These are phyloP conservation scores for Xanthia togata DNA, from an alignment of 2,888 invertebrate species.

Conservation along the genomic window DNA sequence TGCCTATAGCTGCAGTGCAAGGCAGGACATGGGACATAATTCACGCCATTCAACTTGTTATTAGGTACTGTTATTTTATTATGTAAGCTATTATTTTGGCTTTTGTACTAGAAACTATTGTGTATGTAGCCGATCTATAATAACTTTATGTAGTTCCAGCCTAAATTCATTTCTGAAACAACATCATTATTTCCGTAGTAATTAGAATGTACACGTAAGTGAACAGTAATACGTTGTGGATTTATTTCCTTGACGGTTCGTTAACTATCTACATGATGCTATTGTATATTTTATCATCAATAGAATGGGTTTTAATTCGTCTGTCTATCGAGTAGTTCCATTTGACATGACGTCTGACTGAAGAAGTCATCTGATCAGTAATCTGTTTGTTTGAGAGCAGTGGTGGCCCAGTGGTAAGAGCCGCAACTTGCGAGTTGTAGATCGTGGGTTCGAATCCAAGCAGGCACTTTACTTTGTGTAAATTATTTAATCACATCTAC, in stretches of 20 bases:
- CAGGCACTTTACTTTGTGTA: no score
- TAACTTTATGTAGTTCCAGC: slow-evolving; percentile 9
- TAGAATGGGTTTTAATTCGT: background rate
- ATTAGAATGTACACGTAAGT: slow-evolving; percentile 24
- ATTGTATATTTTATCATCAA: slow-evolving; percentile 10
- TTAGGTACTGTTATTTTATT: background rate
- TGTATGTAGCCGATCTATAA: background rate
- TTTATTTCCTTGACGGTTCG: slow-evolving; percentile 33
- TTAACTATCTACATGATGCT: background rate
- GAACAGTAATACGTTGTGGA: slow-evolving; percentile 23
- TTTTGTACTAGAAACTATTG: slow-evolving; percentile 14
- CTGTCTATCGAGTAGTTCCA: background rate
- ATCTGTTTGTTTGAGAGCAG: no score
- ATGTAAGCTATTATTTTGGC: slow-evolving; percentile 4
- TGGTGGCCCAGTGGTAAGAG: no score
- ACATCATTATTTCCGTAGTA: slow-evolving; percentile 34
- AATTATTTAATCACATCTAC: no score
- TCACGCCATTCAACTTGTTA: background rate
- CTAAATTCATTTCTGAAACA: slow-evolving; percentile 21
- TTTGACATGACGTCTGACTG: background rate
- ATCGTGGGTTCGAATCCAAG: no score
- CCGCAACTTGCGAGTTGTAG: no score
- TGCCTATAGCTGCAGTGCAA: background rate
- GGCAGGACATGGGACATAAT: background rate
- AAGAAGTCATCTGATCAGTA: background rate